Base-by-base conservation (phyloP, 2,797 vertebrate species). In the Xenentodon cancila region DNA sequence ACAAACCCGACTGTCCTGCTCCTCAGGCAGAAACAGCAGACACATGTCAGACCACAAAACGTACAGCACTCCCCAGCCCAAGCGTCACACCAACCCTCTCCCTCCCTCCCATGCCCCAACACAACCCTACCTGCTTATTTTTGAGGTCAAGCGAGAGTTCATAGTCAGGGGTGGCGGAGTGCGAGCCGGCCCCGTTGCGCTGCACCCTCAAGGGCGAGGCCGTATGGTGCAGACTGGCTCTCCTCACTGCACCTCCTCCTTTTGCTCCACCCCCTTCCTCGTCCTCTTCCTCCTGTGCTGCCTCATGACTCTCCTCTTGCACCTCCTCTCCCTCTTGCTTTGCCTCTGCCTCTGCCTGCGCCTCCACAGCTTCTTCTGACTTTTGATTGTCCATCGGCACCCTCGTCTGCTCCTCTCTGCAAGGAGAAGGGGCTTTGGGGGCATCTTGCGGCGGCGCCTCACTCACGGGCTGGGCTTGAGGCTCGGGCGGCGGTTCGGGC, bases 91-190 rank as follows among this genome's bases (percentile, higher is more conserved):
- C 88, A 67, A 53, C 79, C 63, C 58, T 22, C 59, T 32, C 30
- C 63, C 82, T 87, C 80, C 80, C 68, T 60, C 80, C 83, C 61
- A 50, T 42, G 22, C 73, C 59, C 72, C 82, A 73, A 87, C 81
- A 84, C 84, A 84, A 77, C 92, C 94, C 91, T 94, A 99, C 97
- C 97, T 98, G 97, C 95, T 99, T 98, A 94, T 97, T 99, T 96
- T 99, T 98, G 95, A 98, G 95, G 94, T 99, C 97, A 94, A 98
- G 95, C 76, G 97, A 98, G 92, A 98, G 96, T 91, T 99, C 97
- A 94, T 98, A 99, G 92, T 98, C 96, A 62, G 96, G 96, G 79
- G 94, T 88, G 83, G 94, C 87, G 63, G 94, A 85, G 84, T 97
- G 97, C 72, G 96, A 95, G 93, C 97, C 96, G 86, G 95, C 94